Evolutionary conservation across 1,140 invertebrate genomes (phyloP).

Genomic region (Drosophila leontia): DNA sequence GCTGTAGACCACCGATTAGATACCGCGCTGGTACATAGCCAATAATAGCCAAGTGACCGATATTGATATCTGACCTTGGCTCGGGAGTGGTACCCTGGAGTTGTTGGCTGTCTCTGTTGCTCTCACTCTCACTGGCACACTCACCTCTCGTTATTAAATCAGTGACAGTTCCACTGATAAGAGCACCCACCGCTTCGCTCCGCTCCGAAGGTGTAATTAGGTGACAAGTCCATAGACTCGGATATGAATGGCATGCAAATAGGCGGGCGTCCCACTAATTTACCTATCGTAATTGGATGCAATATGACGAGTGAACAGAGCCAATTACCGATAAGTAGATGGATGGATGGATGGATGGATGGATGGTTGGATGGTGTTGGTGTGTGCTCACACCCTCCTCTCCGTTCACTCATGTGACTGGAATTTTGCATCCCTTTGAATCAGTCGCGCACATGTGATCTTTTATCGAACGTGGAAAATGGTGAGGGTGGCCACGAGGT

Average conservation of each 20-base stretch:
- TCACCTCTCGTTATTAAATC: constrained; percentile 67
- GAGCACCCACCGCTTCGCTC: background rate
- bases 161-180: constrained; percentile 38
- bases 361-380: background rate
- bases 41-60: constrained; percentile 40
- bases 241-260: constrained; percentile 40
- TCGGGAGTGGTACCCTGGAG: background rate
- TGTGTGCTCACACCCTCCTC: too few relatives aligned
- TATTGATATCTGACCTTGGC: constrained; percentile 45
- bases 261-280: constrained; percentile 13
- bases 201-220: constrained; percentile 22
- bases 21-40: constrained; percentile 11
- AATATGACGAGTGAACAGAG: constrained; percentile 26
- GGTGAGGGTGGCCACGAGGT: too few relatives aligned
- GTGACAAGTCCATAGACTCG: constrained; percentile 8
- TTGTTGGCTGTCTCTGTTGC: background rate
- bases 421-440: background rate
- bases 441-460: background rate
- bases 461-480: background rate
- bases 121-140: background rate
- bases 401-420: background rate
- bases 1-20: constrained; percentile 30
- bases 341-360: background rate
- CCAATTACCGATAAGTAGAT: constrained; percentile 32
- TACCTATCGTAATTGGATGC: constrained; percentile 28